Conservation (phyloP, 2,797 vertebrate genomes). For the Trematomus bernacchii region DNA sequence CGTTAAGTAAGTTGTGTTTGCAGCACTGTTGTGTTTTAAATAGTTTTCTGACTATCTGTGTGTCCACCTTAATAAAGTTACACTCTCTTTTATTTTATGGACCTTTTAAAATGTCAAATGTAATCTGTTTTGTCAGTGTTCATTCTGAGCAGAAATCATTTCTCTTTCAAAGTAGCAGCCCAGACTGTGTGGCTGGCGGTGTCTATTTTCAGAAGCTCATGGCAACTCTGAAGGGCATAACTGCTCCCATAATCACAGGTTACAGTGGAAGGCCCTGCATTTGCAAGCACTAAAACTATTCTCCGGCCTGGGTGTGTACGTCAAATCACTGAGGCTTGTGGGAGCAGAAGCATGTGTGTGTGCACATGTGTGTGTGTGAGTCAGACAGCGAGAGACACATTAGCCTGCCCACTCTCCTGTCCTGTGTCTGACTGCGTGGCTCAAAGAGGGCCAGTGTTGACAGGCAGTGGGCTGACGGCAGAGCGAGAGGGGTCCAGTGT, state of each 20-base stretch:
- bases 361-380: slow-evolving; percentile 27
- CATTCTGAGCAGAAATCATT: slow-evolving; percentile 68
- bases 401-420: slow-evolving; percentile 61
- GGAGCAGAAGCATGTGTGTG: slow-evolving; percentile 57
- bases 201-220: slow-evolving; percentile 87
- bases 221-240: slow-evolving; percentile 82
- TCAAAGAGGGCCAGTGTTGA: slow-evolving; percentile 73
- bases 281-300: slow-evolving; percentile 75
- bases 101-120: slow-evolving; percentile 1
- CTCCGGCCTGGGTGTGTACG: slow-evolving; percentile 78
- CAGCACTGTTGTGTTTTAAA: not conserved
- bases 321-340: slow-evolving; percentile 67
- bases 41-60: not conserved
- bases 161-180: slow-evolving; percentile 82
- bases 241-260: slow-evolving; percentile 85
- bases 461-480: slow-evolving; percentile 70
- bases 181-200: slow-evolving; percentile 81
- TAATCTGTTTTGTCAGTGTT: slow-evolving; percentile 17
- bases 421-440: slow-evolving; percentile 66
- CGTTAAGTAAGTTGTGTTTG: slow-evolving; percentile 10
- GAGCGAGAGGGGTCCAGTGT: slow-evolving; percentile 67
- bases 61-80: too few species aligned
- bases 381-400: slow-evolving; percentile 62
- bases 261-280: slow-evolving; percentile 74
- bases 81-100: not conserved